A percentile compares a stretch with the other conserved stretches of the same genome.
These are phyloP conservation scores for Nixonia krombeini DNA, from an alignment of 1,140 invertebrate genomes.

Conservation along the genomic window DNA sequence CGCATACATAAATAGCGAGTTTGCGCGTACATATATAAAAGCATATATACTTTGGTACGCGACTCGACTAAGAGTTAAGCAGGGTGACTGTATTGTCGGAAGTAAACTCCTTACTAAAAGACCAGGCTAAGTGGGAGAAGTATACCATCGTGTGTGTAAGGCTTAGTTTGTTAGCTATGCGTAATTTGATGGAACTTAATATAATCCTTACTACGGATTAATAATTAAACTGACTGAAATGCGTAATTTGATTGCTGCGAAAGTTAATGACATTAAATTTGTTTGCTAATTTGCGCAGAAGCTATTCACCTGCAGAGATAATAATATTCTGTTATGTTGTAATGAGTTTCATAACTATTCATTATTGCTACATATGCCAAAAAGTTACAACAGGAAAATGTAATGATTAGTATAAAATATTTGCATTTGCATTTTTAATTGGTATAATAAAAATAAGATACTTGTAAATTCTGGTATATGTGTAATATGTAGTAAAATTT, in stretches of 20 bases:
- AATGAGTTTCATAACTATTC: no score
- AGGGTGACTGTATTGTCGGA: constrained; percentile 25
- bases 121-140: constrained; percentile 42
- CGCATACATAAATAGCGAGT: constrained; percentile 28
- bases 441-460: no score
- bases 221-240: constrained; percentile 22
- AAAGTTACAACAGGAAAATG: no score
- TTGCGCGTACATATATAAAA: constrained; percentile 21
- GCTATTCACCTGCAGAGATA: no score
- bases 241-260: neutral
- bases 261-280: no score
- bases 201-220: constrained; percentile 36
- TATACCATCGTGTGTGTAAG: constrained; percentile 40
- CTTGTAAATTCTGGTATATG: no score
- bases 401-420: no score
- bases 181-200: constrained; percentile 34
- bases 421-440: no score
- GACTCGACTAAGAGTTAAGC: constrained; percentile 25
- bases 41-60: constrained; percentile 15
- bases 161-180: constrained; percentile 23
- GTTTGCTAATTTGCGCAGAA: no score
- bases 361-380: no score
- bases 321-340: no score
- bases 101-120: constrained; percentile 47
- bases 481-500: no score